Evolutionary conservation across 2,888 invertebrate species (phyloP), one percentile per base, ranked within the genome.

Genomic region (Malthinus seriepunctatus): DNA sequence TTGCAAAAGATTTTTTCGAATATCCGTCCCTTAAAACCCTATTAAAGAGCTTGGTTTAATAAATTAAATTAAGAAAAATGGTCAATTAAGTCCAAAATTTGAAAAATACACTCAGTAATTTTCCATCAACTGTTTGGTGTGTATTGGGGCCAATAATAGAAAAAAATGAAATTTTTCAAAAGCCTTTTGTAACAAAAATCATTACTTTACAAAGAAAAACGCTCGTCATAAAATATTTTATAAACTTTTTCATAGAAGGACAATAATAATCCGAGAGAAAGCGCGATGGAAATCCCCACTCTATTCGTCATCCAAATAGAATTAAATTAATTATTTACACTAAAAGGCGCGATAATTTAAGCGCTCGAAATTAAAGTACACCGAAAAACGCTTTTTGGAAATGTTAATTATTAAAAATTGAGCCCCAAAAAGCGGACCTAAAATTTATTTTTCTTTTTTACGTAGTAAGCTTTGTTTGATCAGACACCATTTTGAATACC

Each of bases 401-500:
- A 50, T 32, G 5, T 3, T 14, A 11, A 14, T 10, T 32, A 32
- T 39, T 46, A 32, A 37, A 33, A 35, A 47, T 9, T 11, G 4
- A 8, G 8, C 31, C 32, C 7, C 12, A 3, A 8, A 32, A 48
- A 48, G 9, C n/a, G n/a, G n/a, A n/a, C 23, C 23, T 23, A 23
- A 23, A 23, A 9, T 10, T 11, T 38, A 39, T 46, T 56, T 32
- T 45, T 8, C 3, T 47, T 32, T 23, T 23, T 32, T 42, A 53
- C 58, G 49, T 53, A 58, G 58, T 58, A 53, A 66, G 75, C 75
- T 78, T 78, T 78, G 78, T 79, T 77, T 76, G 76, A 74, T 67
- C 73, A 75, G 85, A 80, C 85, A 85, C 86, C 85, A 86, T 86
- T 85, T 86, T 85, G 85, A 84, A 82, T 84, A 82, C 79, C 81